Conservation (phyloP, 2,113 vertebrate genomes). For the Calidris pugnax region DNA sequence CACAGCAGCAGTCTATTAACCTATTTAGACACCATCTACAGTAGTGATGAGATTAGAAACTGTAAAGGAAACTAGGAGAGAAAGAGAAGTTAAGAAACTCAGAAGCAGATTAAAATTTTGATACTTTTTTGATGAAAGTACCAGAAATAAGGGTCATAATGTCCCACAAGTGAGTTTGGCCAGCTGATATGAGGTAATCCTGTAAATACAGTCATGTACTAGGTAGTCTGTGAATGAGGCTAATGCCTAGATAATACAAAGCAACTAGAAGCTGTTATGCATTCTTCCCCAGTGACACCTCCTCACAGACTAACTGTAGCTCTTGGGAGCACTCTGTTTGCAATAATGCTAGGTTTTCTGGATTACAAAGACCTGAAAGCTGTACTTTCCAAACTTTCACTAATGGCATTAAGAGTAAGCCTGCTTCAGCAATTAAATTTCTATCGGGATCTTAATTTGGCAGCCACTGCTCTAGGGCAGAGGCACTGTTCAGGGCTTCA, state of each 20-base stretch:
- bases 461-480: not conserved
- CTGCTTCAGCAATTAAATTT: not conserved
- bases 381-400: not conserved
- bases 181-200: not conserved
- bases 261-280: not conserved
- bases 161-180: not conserved
- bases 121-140: not conserved
- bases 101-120: not conserved
- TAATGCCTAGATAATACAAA: not conserved
- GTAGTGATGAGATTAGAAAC: conserved; percentile 29
- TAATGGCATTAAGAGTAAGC: not conserved
- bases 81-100: not conserved
- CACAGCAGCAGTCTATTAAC: conserved; percentile 36
- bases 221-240: not conserved
- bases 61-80: not conserved
- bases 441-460: not conserved
- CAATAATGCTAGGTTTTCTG: not conserved
- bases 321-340: not conserved
- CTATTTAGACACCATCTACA: conserved; percentile 33
- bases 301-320: not conserved
- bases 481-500: not conserved
- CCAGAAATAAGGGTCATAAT: not conserved
- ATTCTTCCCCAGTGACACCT: not conserved
- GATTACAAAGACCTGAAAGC: not conserved
- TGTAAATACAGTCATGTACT: not conserved